Conservation (phyloP, 2,797 vertebrate genomes). For the Acanthornis magna region DNA sequence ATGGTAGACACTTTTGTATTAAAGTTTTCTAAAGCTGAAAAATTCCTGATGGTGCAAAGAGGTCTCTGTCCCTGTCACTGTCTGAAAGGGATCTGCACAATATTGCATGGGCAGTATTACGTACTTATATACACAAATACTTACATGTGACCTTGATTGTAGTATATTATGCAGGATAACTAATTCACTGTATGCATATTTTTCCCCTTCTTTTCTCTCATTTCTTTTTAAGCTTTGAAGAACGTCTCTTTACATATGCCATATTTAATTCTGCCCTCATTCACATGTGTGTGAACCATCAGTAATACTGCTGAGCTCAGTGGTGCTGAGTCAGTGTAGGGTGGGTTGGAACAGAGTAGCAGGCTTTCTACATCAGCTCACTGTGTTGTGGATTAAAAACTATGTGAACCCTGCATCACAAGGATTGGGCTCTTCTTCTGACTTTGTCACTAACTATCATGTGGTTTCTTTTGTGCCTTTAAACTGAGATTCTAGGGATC, state of each 20-base stretch:
- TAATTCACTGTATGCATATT: not conserved
- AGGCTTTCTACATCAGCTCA: not conserved
- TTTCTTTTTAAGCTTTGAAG: conserved; percentile 1
- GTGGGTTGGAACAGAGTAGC: not conserved
- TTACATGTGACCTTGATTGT: not conserved
- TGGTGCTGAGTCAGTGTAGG: not conserved
- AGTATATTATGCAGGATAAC: not conserved
- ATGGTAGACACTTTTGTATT: not conserved
- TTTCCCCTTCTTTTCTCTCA: not conserved
- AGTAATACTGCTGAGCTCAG: not conserved
- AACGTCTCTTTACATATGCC: not conserved
- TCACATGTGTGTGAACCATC: not conserved
- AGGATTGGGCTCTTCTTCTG: not conserved
- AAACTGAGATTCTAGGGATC: not conserved
- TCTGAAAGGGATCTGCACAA: not conserved
- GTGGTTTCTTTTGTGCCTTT: not conserved
- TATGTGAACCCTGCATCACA: not conserved
- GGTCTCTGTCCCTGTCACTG: not conserved
- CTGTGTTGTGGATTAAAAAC: not conserved
- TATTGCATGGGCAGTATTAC: not conserved
- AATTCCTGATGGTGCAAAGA: not conserved
- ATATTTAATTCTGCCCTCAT: not conserved
- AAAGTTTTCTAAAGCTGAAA: conserved; percentile 34
- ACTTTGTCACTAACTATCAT: not conserved
- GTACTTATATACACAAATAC: not conserved